Evolutionary conservation across 2,113 vertebrate species (phyloP).

Genomic region (Eudorcas thomsonii): DNA sequence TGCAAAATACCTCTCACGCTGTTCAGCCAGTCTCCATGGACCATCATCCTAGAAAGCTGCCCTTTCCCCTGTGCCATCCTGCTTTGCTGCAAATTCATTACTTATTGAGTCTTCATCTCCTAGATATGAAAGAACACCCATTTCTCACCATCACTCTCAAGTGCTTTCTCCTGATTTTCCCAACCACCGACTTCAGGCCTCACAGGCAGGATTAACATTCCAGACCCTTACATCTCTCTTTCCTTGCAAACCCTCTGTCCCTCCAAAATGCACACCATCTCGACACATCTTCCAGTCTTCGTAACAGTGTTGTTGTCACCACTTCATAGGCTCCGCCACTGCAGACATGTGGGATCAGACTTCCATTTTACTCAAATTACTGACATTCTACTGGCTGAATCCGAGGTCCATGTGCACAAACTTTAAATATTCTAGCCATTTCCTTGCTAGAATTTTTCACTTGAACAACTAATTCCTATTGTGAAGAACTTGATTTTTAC

Average conservation of each 20-base stretch:
- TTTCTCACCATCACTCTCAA: not conserved
- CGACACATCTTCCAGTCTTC: not conserved
- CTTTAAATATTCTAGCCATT: not conserved
- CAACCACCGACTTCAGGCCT: not conserved
- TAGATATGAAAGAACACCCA: not conserved
- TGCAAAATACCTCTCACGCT: not conserved
- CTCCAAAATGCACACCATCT: not conserved
- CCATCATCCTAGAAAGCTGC: not conserved
- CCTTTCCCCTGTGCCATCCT: not conserved
- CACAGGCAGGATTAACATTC: not conserved
- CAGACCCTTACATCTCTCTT: not conserved
- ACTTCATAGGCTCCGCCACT: not conserved
- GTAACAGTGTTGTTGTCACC: not conserved
- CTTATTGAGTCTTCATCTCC: fast-evolving
- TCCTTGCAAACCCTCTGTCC: not conserved
- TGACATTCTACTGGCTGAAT: not conserved
- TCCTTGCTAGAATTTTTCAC: not conserved
- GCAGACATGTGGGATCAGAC: not conserved
- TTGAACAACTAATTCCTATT: not conserved
- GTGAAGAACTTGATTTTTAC: not conserved
- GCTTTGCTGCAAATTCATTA: not conserved
- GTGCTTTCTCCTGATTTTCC: not conserved
- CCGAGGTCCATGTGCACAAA: not conserved
- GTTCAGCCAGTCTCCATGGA: not conserved
- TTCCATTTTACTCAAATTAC: not conserved